Percentiles rank a stretch among this genome's conserved stretches.
Evolutionary conservation across 2,888 invertebrate genomes (phyloP).

Genomic region (Phorcus lineatus): DNA sequence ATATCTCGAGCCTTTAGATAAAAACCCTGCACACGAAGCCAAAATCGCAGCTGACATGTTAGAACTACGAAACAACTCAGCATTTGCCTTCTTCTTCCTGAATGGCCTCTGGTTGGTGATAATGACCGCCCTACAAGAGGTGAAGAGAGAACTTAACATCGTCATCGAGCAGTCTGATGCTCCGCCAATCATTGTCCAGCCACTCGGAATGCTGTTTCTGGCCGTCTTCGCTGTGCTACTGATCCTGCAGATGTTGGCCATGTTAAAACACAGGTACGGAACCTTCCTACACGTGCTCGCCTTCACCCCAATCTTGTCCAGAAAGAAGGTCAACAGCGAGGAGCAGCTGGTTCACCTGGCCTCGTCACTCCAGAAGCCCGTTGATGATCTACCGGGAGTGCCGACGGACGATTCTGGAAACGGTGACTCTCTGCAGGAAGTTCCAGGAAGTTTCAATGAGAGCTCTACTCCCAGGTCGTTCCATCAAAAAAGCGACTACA

Average conservation of each 20-base stretch:
- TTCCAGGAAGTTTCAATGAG: neutral
- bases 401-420: neutral
- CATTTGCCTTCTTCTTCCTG: constrained; percentile 89
- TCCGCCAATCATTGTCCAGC: constrained; percentile 36
- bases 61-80: constrained; percentile 91
- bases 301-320: constrained; percentile 32
- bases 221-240: constrained; percentile 47
- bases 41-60: constrained; percentile 79
- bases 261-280: constrained; percentile 50
- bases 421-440: neutral
- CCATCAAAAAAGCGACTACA: neutral
- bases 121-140: constrained; percentile 53
- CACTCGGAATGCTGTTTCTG: constrained; percentile 48
- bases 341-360: neutral
- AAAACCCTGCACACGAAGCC: constrained; percentile 82
- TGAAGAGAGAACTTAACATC: constrained; percentile 39
- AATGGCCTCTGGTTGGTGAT: constrained; percentile 98
- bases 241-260: constrained; percentile 46
- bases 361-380: neutral
- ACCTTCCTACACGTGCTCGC: constrained; percentile 49
- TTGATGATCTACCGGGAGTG: neutral
- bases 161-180: constrained; percentile 19
- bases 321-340: neutral
- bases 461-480: neutral
- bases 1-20: constrained; percentile 69